These are phyloP conservation scores for Prochilodus magdalenae DNA, from an alignment of 2,113 vertebrate species.

Conservation along the genomic window DNA sequence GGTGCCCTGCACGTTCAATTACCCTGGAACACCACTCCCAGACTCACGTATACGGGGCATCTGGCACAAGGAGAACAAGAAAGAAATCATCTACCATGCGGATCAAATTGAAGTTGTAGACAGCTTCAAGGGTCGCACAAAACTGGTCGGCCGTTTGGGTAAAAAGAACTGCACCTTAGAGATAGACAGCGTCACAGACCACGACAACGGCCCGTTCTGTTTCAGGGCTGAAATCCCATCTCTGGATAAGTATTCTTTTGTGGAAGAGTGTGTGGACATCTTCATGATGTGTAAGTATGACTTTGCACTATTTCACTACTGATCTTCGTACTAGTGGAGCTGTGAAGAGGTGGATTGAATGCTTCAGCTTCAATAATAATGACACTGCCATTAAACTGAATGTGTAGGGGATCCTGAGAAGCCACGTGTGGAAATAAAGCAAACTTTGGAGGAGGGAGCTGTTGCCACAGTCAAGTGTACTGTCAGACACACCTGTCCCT, in stretches of 20 bases:
- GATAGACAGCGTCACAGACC: slow-evolving; percentile 49
- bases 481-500: slow-evolving; percentile 65
- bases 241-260: slow-evolving; percentile 62
- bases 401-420: slow-evolving; percentile 38
- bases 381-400: not conserved
- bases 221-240: slow-evolving; percentile 59
- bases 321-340: too few relatives aligned
- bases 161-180: slow-evolving; percentile 67
- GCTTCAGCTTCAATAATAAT: not conserved
- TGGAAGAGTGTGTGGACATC: slow-evolving; percentile 48
- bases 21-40: slow-evolving; percentile 41
- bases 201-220: slow-evolving; percentile 70
- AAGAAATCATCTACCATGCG: not conserved
- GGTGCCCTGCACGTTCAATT: slow-evolving; percentile 65
- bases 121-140: slow-evolving; percentile 55
- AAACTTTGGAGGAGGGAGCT: slow-evolving; percentile 37
- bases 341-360: not conserved
- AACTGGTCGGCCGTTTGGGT: slow-evolving; percentile 56
- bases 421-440: not conserved
- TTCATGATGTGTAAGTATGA: slow-evolving; percentile 54
- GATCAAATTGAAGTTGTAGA: accelerated
- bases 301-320: too few relatives aligned
- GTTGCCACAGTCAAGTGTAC: slow-evolving; percentile 59
- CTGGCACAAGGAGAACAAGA: slow-evolving; percentile 40
- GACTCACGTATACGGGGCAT: slow-evolving; percentile 50